Percentiles rank a stretch among this genome's conserved stretches.
phyloP scores from a whole-genome alignment of 2,113 vertebrate species.

The Dascyllus trimaculatus region DNA sequence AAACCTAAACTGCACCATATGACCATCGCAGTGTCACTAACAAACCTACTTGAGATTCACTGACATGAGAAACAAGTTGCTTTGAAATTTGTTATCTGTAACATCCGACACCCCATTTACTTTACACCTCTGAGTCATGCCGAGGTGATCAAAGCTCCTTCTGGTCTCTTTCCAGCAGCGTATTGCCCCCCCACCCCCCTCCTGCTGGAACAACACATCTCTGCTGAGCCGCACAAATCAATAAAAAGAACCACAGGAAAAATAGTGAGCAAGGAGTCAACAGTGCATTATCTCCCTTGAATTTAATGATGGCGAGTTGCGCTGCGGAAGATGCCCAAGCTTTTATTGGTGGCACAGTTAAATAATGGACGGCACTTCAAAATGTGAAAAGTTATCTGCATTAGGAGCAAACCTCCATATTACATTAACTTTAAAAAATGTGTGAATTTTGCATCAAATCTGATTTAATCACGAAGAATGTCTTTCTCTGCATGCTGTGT shows the following conservation, averaged over 20 bases:
- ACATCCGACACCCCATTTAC: slow-evolving; percentile 25
- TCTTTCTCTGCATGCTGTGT: not conserved
- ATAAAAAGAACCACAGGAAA: slow-evolving; percentile 39
- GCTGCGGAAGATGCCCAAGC: slow-evolving; percentile 52
- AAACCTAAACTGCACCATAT: not conserved
- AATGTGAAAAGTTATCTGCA: slow-evolving; percentile 4
- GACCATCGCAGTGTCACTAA: not conserved
- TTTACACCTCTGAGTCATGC: slow-evolving; percentile 26
- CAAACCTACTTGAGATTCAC: slow-evolving; percentile 8
- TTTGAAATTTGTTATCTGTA: slow-evolving; percentile 31
- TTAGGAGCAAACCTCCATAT: not conserved
- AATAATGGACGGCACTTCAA: slow-evolving; percentile 33
- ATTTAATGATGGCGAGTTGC: slow-evolving; percentile 50
- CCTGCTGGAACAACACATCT: slow-evolving; percentile 36
- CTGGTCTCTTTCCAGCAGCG: slow-evolving; percentile 30
- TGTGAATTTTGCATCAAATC: not conserved
- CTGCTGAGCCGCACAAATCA: slow-evolving; percentile 52
- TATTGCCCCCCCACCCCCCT: not conserved
- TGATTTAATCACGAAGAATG: too few species aligned
- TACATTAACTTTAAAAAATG: not conserved
- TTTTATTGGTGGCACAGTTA: slow-evolving; percentile 50
- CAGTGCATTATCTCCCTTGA: slow-evolving; percentile 29
- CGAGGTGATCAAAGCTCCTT: slow-evolving; percentile 31
- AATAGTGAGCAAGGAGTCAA: slow-evolving; percentile 42
- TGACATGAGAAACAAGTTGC: slow-evolving; percentile 12